Conservation (phyloP, 2,113 vertebrate genomes). For the Phyllostomus discolor region DNA sequence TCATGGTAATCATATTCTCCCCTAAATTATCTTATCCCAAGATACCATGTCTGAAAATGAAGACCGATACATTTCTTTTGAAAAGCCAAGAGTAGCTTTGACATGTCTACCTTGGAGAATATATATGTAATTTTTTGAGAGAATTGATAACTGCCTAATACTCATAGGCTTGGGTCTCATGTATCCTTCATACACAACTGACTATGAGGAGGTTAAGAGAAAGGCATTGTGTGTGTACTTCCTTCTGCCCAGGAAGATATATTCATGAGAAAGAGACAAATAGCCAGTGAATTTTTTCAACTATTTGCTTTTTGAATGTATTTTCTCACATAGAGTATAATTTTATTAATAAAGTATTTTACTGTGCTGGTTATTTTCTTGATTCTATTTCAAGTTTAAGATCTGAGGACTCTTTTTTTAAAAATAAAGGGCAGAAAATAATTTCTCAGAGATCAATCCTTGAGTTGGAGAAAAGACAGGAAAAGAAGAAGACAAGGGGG, state of each 20-base stretch:
- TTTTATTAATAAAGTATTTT: conserved; percentile 74
- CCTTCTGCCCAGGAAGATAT: conserved; percentile 46
- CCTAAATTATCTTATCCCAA: neutral
- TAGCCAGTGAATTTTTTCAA: conserved; percentile 53
- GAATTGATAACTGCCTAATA: neutral
- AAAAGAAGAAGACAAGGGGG: neutral
- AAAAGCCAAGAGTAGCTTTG: neutral
- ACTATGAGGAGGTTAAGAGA: conserved; percentile 44
- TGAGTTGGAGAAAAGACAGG: neutral
- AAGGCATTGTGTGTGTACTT: neutral
- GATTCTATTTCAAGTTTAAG: neutral
- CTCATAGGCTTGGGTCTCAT: neutral
- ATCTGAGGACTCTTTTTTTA: neutral
- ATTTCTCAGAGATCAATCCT: neutral
- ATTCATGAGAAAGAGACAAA: conserved; percentile 32
- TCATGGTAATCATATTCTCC: neutral
- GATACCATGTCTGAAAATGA: neutral
- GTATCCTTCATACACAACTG: neutral
- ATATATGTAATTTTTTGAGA: neutral
- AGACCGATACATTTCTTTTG: neutral
- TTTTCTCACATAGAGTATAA: conserved; percentile 64
- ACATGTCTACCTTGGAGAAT: neutral
- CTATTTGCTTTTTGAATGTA: conserved; percentile 62
- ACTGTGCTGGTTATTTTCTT: conserved; percentile 54
- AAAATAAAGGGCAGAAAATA: neutral